Percentiles rank a stretch among this genome's conserved stretches.
phyloP scores from a whole-genome alignment of 2,113 vertebrate genomes.

The Myiopsitta monachus region DNA sequence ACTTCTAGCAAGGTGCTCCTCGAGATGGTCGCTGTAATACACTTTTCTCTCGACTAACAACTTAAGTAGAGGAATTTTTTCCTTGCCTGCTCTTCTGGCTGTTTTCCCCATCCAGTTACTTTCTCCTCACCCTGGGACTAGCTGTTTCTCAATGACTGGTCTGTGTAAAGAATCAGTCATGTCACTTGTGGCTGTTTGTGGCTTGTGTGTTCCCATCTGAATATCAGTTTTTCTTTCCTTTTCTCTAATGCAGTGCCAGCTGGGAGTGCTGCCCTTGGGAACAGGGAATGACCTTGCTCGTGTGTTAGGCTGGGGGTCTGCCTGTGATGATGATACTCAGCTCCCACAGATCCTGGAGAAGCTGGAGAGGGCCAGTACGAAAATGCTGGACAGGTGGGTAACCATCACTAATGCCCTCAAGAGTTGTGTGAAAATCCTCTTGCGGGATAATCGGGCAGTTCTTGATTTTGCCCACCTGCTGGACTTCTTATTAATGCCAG shows the following conservation, averaged over 20 bases:
- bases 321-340: slow-evolving; percentile 93
- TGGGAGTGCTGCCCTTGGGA: slow-evolving; percentile 93
- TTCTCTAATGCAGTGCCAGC: slow-evolving; percentile 82
- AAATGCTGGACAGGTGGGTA: slow-evolving; percentile 94
- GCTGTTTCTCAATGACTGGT: background rate
- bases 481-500: background rate
- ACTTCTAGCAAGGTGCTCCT: background rate
- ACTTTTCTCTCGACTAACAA: background rate
- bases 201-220: background rate
- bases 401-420: background rate
- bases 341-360: slow-evolving; percentile 96
- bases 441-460: background rate
- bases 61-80: background rate
- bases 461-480: background rate
- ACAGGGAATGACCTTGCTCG: slow-evolving; percentile 95
- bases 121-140: background rate
- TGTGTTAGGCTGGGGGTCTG: slow-evolving; percentile 94
- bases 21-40: background rate
- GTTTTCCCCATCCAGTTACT: background rate
- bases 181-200: background rate
- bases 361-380: slow-evolving; percentile 95
- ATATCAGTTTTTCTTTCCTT: background rate
- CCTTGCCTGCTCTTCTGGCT: background rate
- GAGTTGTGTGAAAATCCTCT: background rate
- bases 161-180: background rate